Evolutionary conservation across 1,140 invertebrate species (phyloP).

Genomic region (Pogonomyrmex californicus): DNA sequence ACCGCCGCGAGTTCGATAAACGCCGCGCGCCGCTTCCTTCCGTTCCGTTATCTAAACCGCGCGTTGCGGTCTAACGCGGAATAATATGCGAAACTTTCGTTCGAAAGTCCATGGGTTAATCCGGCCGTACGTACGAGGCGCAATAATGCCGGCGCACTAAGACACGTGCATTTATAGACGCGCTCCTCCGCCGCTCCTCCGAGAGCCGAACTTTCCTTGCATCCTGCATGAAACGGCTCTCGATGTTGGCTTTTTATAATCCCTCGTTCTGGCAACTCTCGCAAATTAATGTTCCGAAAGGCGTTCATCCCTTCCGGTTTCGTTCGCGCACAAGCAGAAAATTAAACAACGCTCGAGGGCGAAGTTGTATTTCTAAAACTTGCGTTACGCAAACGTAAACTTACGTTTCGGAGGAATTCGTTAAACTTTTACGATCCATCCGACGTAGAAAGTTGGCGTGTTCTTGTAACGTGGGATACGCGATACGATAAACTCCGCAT

Average conservation of each 20-base stretch:
- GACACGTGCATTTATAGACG: neutral
- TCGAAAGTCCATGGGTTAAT: slow-evolving; percentile 65
- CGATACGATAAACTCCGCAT: slow-evolving; percentile 11
- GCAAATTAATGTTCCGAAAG: slow-evolving; percentile 35
- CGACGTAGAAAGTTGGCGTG: neutral
- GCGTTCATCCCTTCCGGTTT: neutral
- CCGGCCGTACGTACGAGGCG: slow-evolving; percentile 41
- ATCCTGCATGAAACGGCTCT: neutral
- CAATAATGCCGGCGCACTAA: slow-evolving; percentile 56
- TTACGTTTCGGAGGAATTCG: slow-evolving; percentile 19
- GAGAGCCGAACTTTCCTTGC: slow-evolving; percentile 43
- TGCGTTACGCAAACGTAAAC: slow-evolving; percentile 12
- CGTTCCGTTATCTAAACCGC: slow-evolving; percentile 65
- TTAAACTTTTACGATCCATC: slow-evolving; percentile 35
- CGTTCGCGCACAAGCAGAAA: neutral
- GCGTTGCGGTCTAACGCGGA: slow-evolving; percentile 57
- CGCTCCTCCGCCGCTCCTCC: neutral
- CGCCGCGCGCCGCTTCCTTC: slow-evolving; percentile 55
- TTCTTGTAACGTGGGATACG: neutral
- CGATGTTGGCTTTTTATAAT: slow-evolving; percentile 30
- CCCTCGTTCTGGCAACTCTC: slow-evolving; percentile 3
- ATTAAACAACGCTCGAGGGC: slow-evolving; percentile 1
- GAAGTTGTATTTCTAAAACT: slow-evolving; percentile 32
- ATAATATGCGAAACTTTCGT: slow-evolving; percentile 73
- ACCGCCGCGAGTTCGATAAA: slow-evolving; percentile 59